Percentiles rank a stretch among this genome's conserved stretches.
Evolutionary conservation across 2,888 invertebrate species (phyloP).

Genomic region (Sinopyrophorus schimmeli): DNA sequence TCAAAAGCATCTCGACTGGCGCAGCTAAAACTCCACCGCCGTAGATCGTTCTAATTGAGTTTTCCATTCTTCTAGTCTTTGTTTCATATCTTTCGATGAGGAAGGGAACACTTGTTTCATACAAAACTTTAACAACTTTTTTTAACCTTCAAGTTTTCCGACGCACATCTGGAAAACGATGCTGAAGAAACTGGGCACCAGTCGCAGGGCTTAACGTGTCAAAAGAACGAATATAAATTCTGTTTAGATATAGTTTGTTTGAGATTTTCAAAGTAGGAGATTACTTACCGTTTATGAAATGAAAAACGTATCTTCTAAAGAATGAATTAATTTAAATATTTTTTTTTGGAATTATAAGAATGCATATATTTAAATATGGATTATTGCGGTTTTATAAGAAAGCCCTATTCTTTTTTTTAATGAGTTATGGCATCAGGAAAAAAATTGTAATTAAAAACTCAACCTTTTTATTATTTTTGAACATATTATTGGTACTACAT

Average conservation of each 20-base stretch:
- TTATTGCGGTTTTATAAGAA: too few species aligned
- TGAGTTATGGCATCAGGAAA: too few species aligned
- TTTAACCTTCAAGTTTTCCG: constrained; percentile 15
- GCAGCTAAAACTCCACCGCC: constrained; percentile 31
- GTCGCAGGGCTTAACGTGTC: constrained; percentile 15
- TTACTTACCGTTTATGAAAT: too few species aligned
- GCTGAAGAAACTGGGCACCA: constrained; percentile 14
- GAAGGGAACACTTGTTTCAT: constrained; percentile 34
- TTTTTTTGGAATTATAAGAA: too few species aligned
- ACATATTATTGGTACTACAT: too few species aligned
- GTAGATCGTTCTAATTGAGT: constrained; percentile 38
- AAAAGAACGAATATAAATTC: constrained; percentile 10
- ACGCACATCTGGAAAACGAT: constrained; percentile 23
- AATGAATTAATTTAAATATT: too few species aligned
- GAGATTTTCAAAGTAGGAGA: too few species aligned
- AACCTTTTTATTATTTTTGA: too few species aligned
- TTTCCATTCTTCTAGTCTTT: constrained; percentile 34
- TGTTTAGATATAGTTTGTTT: constrained; percentile 16
- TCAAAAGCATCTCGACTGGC: constrained; percentile 26
- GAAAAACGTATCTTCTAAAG: too few species aligned
- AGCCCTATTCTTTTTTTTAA: too few species aligned
- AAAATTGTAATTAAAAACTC: too few species aligned
- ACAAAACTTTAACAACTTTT: constrained; percentile 29
- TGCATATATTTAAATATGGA: too few species aligned
- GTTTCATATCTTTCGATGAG: constrained; percentile 31